These are phyloP conservation scores for Lichenostomus cassidix DNA, from an alignment of 2,113 vertebrate species.

Conservation along the genomic window DNA sequence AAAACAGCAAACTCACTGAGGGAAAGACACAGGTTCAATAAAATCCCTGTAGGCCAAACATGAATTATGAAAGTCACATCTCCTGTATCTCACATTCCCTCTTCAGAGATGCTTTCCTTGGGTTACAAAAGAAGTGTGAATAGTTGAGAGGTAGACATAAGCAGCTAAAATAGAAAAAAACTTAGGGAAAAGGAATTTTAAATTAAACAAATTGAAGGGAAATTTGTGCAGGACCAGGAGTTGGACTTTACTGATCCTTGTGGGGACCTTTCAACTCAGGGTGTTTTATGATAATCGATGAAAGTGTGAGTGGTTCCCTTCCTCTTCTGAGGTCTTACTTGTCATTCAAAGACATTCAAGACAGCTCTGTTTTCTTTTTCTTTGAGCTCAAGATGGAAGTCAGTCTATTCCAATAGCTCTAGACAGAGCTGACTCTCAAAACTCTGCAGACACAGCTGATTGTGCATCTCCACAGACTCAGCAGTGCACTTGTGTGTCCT, in stretches of 20 bases:
- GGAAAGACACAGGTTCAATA: neutral
- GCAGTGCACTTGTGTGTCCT: neutral
- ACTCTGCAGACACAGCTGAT: neutral
- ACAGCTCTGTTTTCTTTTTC: neutral
- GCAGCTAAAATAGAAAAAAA: neutral
- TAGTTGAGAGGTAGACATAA: neutral
- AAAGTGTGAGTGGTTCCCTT: neutral
- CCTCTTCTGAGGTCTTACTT: neutral
- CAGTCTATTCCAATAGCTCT: neutral
- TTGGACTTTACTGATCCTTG: neutral
- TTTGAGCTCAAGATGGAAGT: neutral
- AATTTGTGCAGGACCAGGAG: neutral
- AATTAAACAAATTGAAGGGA: neutral
- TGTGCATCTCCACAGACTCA: neutral
- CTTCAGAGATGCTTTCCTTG: neutral
- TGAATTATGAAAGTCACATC: neutral
- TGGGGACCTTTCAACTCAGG: neutral
- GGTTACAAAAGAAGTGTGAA: neutral
- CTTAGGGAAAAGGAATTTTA: neutral
- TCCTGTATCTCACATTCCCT: neutral
- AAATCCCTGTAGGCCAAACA: neutral
- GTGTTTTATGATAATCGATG: fast-evolving
- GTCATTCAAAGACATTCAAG: neutral
- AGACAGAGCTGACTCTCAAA: neutral
- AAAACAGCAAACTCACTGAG: neutral